Conservation (phyloP, 2,113 vertebrate genomes). For the Pleuronectes platessa region DNA sequence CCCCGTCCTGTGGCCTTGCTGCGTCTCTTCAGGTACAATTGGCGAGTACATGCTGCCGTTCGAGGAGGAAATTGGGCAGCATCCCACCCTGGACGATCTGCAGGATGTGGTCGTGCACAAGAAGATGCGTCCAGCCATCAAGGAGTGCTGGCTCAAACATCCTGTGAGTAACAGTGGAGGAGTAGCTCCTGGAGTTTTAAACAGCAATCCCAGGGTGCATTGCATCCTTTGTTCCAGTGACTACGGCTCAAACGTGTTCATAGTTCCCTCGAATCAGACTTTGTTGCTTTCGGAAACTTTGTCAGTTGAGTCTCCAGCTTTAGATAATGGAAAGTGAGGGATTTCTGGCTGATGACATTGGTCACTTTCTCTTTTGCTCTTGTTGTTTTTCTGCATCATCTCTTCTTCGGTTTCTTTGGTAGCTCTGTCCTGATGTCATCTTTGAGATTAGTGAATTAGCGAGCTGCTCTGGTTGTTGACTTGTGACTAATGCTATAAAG, state of each 20-base stretch:
- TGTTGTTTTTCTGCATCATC: too few species aligned
- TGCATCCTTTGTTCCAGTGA: conserved; percentile 23
- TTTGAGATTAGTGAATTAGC: too few species aligned
- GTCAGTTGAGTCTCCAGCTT: not conserved
- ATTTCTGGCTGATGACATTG: too few species aligned
- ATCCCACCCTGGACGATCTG: conserved; percentile 97
- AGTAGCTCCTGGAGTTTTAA: conserved; percentile 9
- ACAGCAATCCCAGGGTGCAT: conserved; percentile 32
- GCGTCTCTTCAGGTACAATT: conserved; percentile 84
- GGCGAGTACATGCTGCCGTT: conserved; percentile 97
- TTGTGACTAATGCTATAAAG: too few species aligned
- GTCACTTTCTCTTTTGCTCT: too few species aligned
- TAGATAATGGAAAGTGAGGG: not conserved
- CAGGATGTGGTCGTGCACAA: conserved; percentile 99
- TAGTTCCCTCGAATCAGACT: not conserved
- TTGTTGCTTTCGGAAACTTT: not conserved
- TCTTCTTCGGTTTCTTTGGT: too few species aligned
- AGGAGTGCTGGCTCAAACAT: conserved; percentile 98
- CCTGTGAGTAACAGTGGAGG: conserved; percentile 85
- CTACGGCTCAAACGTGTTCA: not conserved
- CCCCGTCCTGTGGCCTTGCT: conserved; percentile 9
- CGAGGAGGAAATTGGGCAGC: conserved; percentile 97
- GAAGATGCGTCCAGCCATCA: conserved; percentile 96
- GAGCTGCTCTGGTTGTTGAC: too few species aligned
- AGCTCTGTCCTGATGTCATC: too few species aligned